Conservation (phyloP, 2,113 vertebrate genomes). For the Onychostoma macrolepis region DNA sequence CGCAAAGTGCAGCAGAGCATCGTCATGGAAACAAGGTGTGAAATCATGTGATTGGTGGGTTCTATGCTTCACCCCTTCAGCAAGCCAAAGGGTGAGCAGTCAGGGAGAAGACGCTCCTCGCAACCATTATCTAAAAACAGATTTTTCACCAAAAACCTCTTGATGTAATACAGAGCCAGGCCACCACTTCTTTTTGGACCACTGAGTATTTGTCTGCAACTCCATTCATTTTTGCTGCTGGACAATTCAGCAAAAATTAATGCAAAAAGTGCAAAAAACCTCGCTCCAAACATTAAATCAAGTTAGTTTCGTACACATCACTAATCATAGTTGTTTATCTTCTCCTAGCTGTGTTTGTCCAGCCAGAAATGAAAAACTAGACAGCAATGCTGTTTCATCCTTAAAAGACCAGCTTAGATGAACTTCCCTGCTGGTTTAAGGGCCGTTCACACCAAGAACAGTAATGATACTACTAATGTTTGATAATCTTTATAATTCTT, state of each 20-base stretch:
- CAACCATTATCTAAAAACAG: not conserved
- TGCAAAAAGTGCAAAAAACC: conserved; percentile 65
- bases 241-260: conserved; percentile 73
- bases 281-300: conserved; percentile 60
- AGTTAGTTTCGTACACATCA: conserved; percentile 62
- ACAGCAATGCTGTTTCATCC: not conserved
- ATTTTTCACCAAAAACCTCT: not conserved
- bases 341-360: conserved; percentile 28
- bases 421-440: not conserved
- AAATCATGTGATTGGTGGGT: conserved; percentile 60
- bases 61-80: conserved; percentile 54
- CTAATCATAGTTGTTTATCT: conserved; percentile 68
- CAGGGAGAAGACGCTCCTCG: conserved; percentile 20
- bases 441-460: not conserved
- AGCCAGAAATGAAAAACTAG: not conserved
- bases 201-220: conserved; percentile 42
- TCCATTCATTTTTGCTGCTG: conserved; percentile 62
- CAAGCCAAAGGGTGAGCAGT: conserved; percentile 36
- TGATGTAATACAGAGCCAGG: conserved; percentile 22
- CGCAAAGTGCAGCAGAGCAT: conserved; percentile 67
- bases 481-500: not conserved
- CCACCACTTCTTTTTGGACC: conserved; percentile 26
- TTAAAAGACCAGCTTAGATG: not conserved
- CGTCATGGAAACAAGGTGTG: conserved; percentile 75
- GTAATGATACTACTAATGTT: not conserved